Percentiles rank a stretch among this genome's conserved stretches.
phyloP scores from a whole-genome alignment of 2,888 invertebrate species.

The Molanna angustata region DNA sequence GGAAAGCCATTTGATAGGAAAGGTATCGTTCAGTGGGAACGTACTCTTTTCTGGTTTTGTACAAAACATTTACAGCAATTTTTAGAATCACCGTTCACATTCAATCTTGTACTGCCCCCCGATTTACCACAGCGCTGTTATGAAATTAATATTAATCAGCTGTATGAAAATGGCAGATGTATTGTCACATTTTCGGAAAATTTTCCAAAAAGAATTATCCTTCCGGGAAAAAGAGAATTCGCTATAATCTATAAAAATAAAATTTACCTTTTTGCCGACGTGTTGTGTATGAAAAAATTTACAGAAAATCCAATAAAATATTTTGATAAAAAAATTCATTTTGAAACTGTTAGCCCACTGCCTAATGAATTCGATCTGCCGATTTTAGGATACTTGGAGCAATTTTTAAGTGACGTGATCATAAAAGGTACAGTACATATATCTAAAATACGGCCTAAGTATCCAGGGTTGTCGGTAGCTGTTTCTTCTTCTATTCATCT shows the following conservation, averaged over 20 bases:
- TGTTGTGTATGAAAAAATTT: constrained; percentile 53
- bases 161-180: constrained; percentile 58
- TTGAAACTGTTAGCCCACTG: constrained; percentile 41
- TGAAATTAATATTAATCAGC: constrained; percentile 32
- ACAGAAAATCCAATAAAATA: constrained; percentile 51
- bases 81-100: constrained; percentile 45
- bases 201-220: constrained; percentile 48
- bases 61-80: constrained; percentile 51
- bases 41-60: constrained; percentile 62
- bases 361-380: constrained; percentile 53
- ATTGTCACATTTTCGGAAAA: constrained; percentile 59
- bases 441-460: constrained; percentile 56
- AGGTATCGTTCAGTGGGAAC: constrained; percentile 56
- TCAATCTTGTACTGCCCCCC: constrained; percentile 45
- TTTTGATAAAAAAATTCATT: constrained; percentile 45
- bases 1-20: constrained; percentile 51
- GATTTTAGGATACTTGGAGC: constrained; percentile 59
- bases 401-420: constrained; percentile 54
- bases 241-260: constrained; percentile 51
- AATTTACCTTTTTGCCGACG: constrained; percentile 57
- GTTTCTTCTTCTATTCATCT: constrained; percentile 56
- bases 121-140: constrained; percentile 46
- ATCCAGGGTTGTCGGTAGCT: constrained; percentile 54
- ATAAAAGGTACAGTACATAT: constrained; percentile 55
- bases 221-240: constrained; percentile 46